phyloP scores from a whole-genome alignment of 2,797 vertebrate genomes.

The Gallinago solitaria region DNA sequence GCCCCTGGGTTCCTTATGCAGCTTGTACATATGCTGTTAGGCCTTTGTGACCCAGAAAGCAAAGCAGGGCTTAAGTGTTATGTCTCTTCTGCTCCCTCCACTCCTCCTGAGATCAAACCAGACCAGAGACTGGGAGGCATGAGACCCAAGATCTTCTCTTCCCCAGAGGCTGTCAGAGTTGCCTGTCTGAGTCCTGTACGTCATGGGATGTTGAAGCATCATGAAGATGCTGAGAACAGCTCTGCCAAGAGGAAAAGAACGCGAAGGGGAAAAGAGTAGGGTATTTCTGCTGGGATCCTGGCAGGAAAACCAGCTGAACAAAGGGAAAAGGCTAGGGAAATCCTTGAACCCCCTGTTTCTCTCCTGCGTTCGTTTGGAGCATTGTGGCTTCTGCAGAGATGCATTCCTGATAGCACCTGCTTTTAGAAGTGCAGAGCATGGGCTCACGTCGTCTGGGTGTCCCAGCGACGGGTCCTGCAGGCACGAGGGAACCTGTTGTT shows the following conservation, averaged over 20 bases:
- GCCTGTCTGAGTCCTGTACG: neutral
- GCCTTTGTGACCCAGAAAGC: conserved; percentile 51
- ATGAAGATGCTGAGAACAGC: neutral
- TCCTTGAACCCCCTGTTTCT: neutral
- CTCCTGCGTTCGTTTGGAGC: neutral
- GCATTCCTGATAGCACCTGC: neutral
- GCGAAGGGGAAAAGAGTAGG: neutral
- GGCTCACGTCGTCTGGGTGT: neutral
- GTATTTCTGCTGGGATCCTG: neutral
- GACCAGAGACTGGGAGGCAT: neutral
- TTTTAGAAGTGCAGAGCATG: neutral
- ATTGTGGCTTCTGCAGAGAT: neutral
- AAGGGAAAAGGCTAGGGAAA: neutral
- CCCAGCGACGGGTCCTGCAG: neutral
- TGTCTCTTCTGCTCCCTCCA: neutral
- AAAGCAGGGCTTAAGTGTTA: conserved; percentile 25
- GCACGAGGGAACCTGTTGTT: neutral
- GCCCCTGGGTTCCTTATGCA: conserved; percentile 4
- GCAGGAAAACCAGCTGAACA: neutral
- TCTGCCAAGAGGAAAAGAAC: neutral
- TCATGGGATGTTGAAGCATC: neutral
- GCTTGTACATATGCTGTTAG: conserved; percentile 59
- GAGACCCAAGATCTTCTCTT: neutral
- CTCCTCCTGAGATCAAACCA: neutral
- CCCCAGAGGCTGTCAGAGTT: neutral